Evolutionary conservation across 2,797 vertebrate species (phyloP).

Genomic region (Valencia hispanica): DNA sequence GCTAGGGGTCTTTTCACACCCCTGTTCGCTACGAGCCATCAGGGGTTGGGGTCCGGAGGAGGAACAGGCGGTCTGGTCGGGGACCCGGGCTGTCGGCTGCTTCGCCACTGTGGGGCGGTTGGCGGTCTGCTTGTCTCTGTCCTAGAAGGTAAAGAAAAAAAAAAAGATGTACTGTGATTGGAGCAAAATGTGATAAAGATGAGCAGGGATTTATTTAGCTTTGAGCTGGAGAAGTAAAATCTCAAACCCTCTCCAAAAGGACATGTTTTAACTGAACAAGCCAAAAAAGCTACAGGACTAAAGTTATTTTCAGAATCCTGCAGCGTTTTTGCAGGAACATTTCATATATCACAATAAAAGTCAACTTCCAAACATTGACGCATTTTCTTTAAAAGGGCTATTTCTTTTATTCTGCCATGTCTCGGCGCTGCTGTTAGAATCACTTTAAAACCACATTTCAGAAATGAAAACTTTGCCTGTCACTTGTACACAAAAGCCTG

Average conservation of each 20-base stretch:
- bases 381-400: no score
- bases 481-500: constrained; percentile 26
- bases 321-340: not conserved
- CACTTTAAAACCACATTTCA: not conserved
- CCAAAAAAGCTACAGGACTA: not conserved
- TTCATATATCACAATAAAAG: not conserved
- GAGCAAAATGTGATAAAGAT: not conserved
- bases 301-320: not conserved
- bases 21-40: no score
- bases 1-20: no score
- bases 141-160: no score
- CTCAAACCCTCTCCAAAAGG: not conserved
- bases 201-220: not conserved
- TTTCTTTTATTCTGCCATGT: not conserved
- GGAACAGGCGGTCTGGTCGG: no score
- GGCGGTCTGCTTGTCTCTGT: no score
- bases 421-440: not conserved
- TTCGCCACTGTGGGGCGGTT: no score
- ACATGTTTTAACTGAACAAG: not conserved
- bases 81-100: no score
- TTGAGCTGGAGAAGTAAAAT: not conserved
- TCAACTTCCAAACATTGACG: not conserved
- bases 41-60: no score
- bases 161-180: not conserved
- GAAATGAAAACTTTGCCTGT: constrained; percentile 23